These are phyloP conservation scores for Mirza zaza DNA, from an alignment of 2,113 vertebrate genomes.

Conservation along the genomic window DNA sequence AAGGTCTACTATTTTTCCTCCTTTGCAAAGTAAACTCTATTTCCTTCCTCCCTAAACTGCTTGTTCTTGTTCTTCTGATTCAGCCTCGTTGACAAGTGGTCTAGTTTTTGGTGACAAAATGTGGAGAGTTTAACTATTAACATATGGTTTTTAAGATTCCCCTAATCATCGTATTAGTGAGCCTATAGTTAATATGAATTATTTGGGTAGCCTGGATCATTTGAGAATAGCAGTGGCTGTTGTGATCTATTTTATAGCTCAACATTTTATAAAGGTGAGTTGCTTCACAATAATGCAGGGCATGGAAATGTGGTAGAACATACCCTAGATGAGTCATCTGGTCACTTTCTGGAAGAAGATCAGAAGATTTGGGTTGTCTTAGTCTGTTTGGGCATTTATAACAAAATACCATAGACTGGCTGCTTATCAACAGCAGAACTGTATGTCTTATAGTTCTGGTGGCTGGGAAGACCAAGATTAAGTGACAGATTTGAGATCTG, in stretches of 20 bases:
- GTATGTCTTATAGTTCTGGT: background rate
- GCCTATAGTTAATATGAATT: background rate
- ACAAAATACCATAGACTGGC: background rate
- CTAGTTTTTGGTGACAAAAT: background rate
- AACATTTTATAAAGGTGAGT: background rate
- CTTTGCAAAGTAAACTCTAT: too few relatives aligned
- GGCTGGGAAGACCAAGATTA: background rate
- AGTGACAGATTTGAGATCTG: background rate
- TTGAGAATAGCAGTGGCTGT: background rate
- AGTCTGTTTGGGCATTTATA: background rate
- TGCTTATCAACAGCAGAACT: background rate
- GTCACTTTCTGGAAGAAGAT: background rate
- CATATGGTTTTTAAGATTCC: background rate
- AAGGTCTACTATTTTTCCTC: too few relatives aligned
- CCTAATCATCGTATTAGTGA: background rate
- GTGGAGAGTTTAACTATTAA: background rate
- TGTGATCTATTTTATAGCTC: background rate
- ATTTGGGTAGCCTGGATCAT: background rate
- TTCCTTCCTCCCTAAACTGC: too few relatives aligned
- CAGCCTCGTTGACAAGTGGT: too few relatives aligned
- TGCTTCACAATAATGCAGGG: background rate
- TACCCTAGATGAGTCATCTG: background rate
- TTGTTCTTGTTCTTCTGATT: too few relatives aligned
- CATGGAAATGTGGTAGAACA: background rate
- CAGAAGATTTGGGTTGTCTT: background rate